These are phyloP conservation scores for Esox masquinongy DNA, from an alignment of 2,797 vertebrate genomes.

Conservation along the genomic window DNA sequence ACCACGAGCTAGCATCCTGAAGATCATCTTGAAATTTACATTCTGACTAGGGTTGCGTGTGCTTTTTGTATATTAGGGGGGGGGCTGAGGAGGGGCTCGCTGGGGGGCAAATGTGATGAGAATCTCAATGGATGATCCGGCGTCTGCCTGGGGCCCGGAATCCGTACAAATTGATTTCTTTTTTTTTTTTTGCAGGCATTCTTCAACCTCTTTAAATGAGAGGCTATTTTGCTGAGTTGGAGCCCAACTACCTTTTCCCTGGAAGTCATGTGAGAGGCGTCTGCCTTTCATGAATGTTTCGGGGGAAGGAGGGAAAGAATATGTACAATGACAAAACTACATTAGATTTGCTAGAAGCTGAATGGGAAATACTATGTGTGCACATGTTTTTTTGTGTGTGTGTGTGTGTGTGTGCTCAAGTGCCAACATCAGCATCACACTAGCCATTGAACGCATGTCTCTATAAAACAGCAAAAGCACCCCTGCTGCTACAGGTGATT, in stretches of 20 bases:
- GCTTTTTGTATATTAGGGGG: neutral
- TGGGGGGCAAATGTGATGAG: neutral
- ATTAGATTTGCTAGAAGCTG: constrained; percentile 11
- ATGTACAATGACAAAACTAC: constrained; percentile 1
- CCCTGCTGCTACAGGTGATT: neutral
- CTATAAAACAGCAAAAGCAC: neutral
- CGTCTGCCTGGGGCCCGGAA: too few species aligned
- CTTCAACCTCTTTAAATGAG: neutral
- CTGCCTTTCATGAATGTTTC: neutral
- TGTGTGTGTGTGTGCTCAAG: constrained; percentile 15
- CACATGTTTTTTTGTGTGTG: constrained; percentile 9
- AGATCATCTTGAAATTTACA: constrained; percentile 23
- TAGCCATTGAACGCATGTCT: neutral
- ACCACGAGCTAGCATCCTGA: constrained; percentile 3
- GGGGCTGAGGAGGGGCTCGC: neutral
- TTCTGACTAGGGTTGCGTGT: constrained; percentile 13
- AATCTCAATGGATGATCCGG: neutral
- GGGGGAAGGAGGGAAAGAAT: neutral
- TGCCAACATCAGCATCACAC: neutral
- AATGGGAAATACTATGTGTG: neutral
- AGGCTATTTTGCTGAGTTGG: neutral
- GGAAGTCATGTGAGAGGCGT: neutral
- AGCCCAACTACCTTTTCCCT: neutral
- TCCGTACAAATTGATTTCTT: constrained; percentile 12
- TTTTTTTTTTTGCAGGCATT: neutral